Base-by-base conservation (phyloP, 2,113 vertebrate species). In the Paradoxurus hermaphroditus region DNA sequence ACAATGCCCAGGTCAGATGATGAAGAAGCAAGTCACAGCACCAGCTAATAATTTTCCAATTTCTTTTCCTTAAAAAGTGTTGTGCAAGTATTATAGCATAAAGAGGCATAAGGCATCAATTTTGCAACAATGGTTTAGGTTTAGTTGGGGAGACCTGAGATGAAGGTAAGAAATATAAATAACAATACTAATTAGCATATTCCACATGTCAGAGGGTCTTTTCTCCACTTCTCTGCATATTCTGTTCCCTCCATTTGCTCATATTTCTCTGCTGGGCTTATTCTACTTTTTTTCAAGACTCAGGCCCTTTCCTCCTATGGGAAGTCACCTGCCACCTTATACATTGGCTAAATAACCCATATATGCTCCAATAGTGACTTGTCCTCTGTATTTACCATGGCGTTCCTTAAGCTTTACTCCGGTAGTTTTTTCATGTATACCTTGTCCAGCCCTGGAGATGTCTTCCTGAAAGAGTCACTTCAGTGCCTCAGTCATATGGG, bases 51-150 rank as follows among this genome's bases (percentile, higher is more conserved):
- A 51, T 67, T 72, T 59, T 10, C 16, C 5, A 31, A 10, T 46
- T 67, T 75, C 78, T 90, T 97, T 39, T 95, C 15, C 15, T 73
- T n/a, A 6, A 41, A 31, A 94, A 39, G 13, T 18, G 6, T 23
- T 77, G 7, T 34, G 7, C 21, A 36, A 85, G 29, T 23, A 31
- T 39, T n/a, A 77, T 0, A 5, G 15, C 3, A 15, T 84, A 29
- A 63, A 51, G 23, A 51, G 25, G 11, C 9, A 25, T 46, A 90
- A n/a, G 34, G 19, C 16, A 68, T 9, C 0, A 4, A 86, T 72
- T 86, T 87, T 95, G 19, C 10, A 92, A 31, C 0, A 51, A 44
- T 2, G 29, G 7, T 62, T 78, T 67, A 63, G 29, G 7, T 62
- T 78, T 67, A 63, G 25, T 27, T 96, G 49, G 19, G 25, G n/a